Conservation (phyloP, 2,113 vertebrate species). For the Nestor notabilis region DNA sequence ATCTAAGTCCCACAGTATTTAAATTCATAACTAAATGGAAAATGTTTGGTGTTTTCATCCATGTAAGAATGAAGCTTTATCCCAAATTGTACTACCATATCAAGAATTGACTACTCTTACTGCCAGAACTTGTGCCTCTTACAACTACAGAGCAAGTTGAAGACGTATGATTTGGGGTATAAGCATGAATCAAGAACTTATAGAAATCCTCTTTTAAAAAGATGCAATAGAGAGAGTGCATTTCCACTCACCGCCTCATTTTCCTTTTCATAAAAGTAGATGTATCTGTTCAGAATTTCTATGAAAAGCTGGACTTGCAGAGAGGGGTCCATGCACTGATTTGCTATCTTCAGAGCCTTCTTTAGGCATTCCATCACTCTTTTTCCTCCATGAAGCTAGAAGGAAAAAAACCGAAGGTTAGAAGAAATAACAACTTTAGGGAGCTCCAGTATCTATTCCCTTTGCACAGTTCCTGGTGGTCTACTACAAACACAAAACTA, state of each 20-base stretch:
- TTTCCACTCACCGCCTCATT: constrained; percentile 89
- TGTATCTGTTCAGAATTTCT: constrained; percentile 98
- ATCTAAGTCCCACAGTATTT: not conserved
- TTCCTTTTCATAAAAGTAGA: constrained; percentile 98
- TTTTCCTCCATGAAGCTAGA: constrained; percentile 94
- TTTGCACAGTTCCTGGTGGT: not conserved
- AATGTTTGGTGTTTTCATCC: not conserved
- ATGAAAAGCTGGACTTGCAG: constrained; percentile 99
- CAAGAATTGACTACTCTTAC: not conserved
- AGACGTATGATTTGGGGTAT: not conserved
- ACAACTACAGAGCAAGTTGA: not conserved
- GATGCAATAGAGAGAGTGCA: not conserved
- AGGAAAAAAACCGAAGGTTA: not conserved
- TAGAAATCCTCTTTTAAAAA: not conserved
- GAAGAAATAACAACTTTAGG: not conserved
- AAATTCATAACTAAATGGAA: not conserved
- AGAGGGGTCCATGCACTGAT: constrained; percentile 98
- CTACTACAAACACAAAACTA: not conserved
- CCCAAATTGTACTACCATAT: not conserved
- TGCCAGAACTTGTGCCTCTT: not conserved
- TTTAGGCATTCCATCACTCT: constrained; percentile 98
- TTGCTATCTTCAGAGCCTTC: constrained; percentile 98
- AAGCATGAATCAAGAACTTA: not conserved
- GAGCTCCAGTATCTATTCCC: not conserved
- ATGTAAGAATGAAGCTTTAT: not conserved